These are phyloP conservation scores for Naso thynnoides DNA, from an alignment of 2,797 vertebrate genomes.

Conservation along the genomic window DNA sequence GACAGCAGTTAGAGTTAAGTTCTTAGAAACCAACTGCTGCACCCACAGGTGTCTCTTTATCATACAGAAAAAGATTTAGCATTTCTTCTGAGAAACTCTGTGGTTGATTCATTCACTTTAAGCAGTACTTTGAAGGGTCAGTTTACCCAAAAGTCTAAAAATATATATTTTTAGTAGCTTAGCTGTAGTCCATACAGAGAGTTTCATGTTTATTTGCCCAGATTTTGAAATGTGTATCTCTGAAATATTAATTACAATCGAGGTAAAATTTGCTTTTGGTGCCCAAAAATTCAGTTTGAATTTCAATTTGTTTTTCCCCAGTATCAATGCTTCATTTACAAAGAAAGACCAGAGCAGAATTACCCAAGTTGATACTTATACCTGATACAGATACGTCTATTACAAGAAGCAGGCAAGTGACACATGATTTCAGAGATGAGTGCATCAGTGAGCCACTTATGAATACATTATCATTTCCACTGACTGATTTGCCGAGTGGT, in stretches of 20 bases:
- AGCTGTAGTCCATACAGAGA: neutral
- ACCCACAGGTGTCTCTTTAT: conserved; percentile 16
- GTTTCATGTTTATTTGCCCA: neutral
- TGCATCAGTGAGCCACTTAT: neutral
- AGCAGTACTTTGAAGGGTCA: neutral
- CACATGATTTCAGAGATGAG: neutral
- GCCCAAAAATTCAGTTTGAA: neutral
- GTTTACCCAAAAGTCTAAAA: neutral
- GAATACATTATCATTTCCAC: neutral
- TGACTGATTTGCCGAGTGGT: too few species aligned
- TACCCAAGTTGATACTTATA: neutral
- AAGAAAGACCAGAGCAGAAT: neutral
- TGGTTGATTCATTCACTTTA: neutral
- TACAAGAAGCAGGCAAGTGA: neutral
- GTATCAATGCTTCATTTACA: neutral
- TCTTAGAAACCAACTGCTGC: conserved; percentile 16
- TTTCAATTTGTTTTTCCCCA: neutral
- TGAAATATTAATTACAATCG: neutral
- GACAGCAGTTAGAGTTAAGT: neutral
- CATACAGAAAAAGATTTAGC: neutral
- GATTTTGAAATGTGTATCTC: neutral
- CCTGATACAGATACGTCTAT: neutral
- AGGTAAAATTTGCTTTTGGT: neutral
- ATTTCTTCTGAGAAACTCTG: conserved; percentile 7
- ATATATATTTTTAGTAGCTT: neutral